A percentile compares a stretch with the other conserved stretches of the same genome.
These are phyloP conservation scores for Chiloscyllium plagiosum DNA, from an alignment of 2,113 vertebrate genomes.

Conservation along the genomic window DNA sequence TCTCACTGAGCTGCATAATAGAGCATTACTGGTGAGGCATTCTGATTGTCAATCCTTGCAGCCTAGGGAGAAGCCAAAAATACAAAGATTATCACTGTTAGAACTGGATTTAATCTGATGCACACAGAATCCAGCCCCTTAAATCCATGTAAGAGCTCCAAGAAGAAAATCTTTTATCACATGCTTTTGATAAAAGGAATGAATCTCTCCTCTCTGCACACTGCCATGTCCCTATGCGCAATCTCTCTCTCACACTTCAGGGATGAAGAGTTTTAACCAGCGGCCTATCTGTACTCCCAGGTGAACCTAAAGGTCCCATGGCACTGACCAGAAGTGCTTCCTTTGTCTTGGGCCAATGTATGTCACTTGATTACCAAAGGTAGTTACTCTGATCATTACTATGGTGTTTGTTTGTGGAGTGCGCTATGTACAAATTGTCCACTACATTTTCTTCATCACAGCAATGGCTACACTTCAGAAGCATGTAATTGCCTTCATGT, in stretches of 20 bases:
- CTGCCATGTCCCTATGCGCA: background rate
- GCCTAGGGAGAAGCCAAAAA: background rate
- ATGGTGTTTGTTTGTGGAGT: background rate
- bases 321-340: background rate
- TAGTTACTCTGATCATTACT: background rate
- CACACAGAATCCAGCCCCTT: background rate
- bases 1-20: background rate
- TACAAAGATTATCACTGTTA: background rate
- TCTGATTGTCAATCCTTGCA: background rate
- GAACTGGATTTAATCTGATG: background rate
- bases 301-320: background rate
- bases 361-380: background rate
- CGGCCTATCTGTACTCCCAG: background rate
- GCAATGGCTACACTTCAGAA: background rate
- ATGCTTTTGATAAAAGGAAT: background rate
- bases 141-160: background rate
- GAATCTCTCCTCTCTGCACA: background rate
- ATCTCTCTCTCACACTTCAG: background rate
- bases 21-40: background rate
- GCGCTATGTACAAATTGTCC: background rate
- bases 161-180: background rate
- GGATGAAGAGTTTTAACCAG: background rate
- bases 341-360: background rate
- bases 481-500: background rate
- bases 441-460: background rate